Evolutionary conservation across 2,113 vertebrate species (phyloP).

Genomic region (Nycticryphes semicollaris): DNA sequence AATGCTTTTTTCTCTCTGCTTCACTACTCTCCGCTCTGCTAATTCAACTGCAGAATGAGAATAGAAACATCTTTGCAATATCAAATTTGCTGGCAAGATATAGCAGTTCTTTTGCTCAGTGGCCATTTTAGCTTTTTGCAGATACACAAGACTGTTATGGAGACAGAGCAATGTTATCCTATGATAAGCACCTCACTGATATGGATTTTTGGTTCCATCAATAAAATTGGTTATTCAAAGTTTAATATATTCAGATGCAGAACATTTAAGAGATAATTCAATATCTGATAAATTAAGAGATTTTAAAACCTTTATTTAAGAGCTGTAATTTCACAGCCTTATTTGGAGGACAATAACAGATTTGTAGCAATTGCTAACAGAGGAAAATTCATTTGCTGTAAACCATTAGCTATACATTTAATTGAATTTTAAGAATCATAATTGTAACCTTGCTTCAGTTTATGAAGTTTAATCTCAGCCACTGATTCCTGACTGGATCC

Average conservation of each 20-base stretch:
- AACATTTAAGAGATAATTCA: background rate
- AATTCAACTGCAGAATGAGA: constrained; percentile 6
- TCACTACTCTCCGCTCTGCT: background rate
- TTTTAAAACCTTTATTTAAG: background rate
- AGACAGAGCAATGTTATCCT: background rate
- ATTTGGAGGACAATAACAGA: background rate
- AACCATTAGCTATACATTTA: background rate
- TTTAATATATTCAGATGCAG: background rate
- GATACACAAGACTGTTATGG: background rate
- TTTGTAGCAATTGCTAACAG: background rate
- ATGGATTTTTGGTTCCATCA: background rate
- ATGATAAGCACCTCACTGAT: background rate
- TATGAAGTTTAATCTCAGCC: background rate
- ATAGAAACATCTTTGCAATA: background rate
- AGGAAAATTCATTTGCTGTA: background rate
- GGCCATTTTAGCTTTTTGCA: background rate
- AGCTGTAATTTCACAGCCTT: background rate
- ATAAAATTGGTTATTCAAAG: background rate
- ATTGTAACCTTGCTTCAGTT: background rate
- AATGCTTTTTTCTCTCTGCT: background rate
- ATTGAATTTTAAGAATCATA: background rate
- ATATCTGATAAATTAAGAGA: background rate
- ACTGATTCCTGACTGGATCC: background rate
- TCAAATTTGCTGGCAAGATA: background rate
- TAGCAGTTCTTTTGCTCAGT: background rate